Percentiles rank a stretch among this genome's conserved stretches.
These are phyloP conservation scores for Orthosia incerta DNA, from an alignment of 2,888 invertebrate species.

Conservation along the genomic window DNA sequence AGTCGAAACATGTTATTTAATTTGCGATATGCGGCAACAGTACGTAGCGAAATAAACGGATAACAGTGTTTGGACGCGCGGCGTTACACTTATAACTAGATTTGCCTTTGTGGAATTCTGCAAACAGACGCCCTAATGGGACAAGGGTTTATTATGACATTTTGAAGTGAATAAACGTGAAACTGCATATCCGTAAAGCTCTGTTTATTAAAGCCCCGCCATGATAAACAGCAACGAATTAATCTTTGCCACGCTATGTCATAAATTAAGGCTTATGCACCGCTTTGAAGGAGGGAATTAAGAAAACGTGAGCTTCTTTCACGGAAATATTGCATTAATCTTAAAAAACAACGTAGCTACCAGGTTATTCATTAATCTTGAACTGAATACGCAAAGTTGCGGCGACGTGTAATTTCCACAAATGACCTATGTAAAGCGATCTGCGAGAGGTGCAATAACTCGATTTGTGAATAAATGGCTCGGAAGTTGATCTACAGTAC, in stretches of 20 bases:
- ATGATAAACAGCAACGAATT: conserved; percentile 82
- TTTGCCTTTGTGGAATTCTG: conserved; percentile 86
- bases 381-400: conserved; percentile 71
- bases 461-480: conserved; percentile 89
- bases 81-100: conserved; percentile 86
- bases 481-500: conserved; percentile 88
- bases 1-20: conserved; percentile 87
- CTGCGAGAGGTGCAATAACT: conserved; percentile 88
- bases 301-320: conserved; percentile 77
- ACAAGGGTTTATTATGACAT: conserved; percentile 83
- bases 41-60: conserved; percentile 85
- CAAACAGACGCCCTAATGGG: conserved; percentile 83
- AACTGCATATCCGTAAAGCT: conserved; percentile 73
- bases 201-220: conserved; percentile 77
- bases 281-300: conserved; percentile 79
- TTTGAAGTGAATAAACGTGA: conserved; percentile 74
- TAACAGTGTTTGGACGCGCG: conserved; percentile 80
- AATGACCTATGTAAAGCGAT: conserved; percentile 88
- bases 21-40: conserved; percentile 86
- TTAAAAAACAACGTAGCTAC: conserved; percentile 63
- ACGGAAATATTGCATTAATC: conserved; percentile 77
- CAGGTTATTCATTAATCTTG: conserved; percentile 70
- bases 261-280: conserved; percentile 82
- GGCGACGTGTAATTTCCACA: conserved; percentile 83
- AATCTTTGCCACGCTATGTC: conserved; percentile 80